These are phyloP conservation scores for Sinocyclocheilus anshuiensis DNA, from an alignment of 2,113 vertebrate species.

Conservation along the genomic window DNA sequence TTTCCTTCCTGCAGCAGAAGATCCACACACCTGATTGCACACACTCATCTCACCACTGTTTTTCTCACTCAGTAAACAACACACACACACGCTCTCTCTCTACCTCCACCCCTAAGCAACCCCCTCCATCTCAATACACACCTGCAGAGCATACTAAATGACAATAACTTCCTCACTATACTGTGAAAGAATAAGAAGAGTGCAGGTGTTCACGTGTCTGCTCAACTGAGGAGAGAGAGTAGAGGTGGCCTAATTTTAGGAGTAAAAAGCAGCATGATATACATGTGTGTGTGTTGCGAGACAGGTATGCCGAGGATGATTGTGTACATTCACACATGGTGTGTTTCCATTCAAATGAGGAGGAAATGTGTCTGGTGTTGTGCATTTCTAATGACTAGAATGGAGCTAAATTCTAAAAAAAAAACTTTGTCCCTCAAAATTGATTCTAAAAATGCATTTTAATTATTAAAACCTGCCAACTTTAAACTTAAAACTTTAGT, in stretches of 20 bases:
- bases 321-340: background rate
- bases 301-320: background rate
- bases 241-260: background rate
- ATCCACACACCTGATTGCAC: conserved; percentile 23
- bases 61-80: conserved; percentile 24
- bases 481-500: too few species aligned
- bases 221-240: background rate
- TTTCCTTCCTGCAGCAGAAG: conserved; percentile 30
- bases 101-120: background rate
- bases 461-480: too few species aligned
- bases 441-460: too few species aligned
- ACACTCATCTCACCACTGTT: conserved; percentile 4
- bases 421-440: background rate
- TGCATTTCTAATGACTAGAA: background rate
- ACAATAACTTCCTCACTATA: conserved; percentile 8
- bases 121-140: background rate
- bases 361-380: background rate
- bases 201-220: background rate
- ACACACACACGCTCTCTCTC: background rate
- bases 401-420: background rate
- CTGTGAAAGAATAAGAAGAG: background rate
- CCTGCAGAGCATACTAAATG: conserved; percentile 8
- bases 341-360: background rate
- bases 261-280: conserved; percentile 9
- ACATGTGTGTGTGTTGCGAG: background rate